Evolutionary conservation across 2,888 invertebrate species (phyloP), one percentile per base, ranked within the genome.

Genomic region (Ectemnius continuus): DNA sequence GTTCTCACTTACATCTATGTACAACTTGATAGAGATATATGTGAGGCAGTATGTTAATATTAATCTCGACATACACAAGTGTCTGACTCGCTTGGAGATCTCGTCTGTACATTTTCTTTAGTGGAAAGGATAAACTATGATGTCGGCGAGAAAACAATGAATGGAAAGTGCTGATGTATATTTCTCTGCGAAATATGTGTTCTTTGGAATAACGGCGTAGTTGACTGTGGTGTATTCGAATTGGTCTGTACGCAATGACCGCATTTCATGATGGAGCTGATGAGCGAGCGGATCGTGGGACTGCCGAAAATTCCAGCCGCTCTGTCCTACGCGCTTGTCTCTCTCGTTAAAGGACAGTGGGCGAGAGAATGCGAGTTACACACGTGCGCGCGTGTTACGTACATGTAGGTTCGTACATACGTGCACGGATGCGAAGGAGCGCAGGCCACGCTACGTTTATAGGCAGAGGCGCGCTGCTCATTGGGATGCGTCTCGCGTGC

Each of bases 401-500:
- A 45, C 20, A 23, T 14, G 36, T 14, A 45, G 23, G 47, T 14
- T 11, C 13, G 48, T 46, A 20, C 2, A n/a, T 56, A 67, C 57
- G 65, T 28, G 45, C 36, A 60, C 59, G 11, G 28, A 61, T 36
- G 45, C 67, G 47, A 57, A 65, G 60, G 52, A 52, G 16, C 52
- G 52, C 16, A 52, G 52, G 14, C n/a, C 16, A 52, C 52, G 16
- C n/a, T 52, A 52, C 52, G 52, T 52, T 52, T 52, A 52, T 52
- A 63, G 70, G 56, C 28, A 20, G 16, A 68, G 65, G 70, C 61
- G 71, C 67, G 36, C 36, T 26, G 64, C 87, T 90, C 90, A 90
- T 90, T 89, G 88, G 82, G 88, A 90, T 90, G 90, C 90, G 87
- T 89, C 89, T 89, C 90, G 87, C 85, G 88, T 84, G 69, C 76